Percentiles rank a stretch among this genome's conserved stretches.
Evolutionary conservation across 1,140 invertebrate species (phyloP).

Genomic region (Bombus sylvicola): DNA sequence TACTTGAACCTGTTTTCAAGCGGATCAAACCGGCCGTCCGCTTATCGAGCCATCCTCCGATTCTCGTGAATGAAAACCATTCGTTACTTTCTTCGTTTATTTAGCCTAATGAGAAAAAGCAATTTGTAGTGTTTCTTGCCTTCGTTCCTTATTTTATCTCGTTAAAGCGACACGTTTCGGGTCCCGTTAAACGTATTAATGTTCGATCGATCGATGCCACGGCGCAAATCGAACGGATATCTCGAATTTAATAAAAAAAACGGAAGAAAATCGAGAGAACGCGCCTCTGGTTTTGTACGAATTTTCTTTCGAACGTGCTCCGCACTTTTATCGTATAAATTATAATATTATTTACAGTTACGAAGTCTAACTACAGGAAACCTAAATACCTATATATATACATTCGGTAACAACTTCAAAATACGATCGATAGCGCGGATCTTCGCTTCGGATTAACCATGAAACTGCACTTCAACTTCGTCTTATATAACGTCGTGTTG

Average conservation of each 20-base stretch:
- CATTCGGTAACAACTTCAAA: not conserved
- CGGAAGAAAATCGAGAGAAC: not conserved
- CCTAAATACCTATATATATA: not conserved
- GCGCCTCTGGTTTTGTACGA: not conserved
- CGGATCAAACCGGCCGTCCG: not conserved
- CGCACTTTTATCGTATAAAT: rapidly evolving
- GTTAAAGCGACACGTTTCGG: not conserved
- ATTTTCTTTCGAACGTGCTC: not conserved
- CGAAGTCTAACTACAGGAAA: no score
- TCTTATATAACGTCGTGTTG: no score
- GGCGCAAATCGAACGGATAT: not conserved
- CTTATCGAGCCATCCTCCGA: constrained; percentile 25
- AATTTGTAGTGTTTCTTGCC: not conserved
- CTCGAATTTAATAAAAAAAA: no score
- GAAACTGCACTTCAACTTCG: no score
- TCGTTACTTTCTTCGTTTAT: constrained; percentile 34
- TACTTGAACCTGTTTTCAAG: constrained; percentile 1
- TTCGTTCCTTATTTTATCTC: not conserved
- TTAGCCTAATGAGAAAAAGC: not conserved
- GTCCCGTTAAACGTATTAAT: not conserved
- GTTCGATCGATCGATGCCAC: not conserved
- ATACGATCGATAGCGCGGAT: no score
- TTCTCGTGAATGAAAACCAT: constrained; percentile 13
- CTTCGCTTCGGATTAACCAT: not conserved
- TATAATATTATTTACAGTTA: not conserved